Percentiles rank a stretch among this genome's conserved stretches.
These are phyloP conservation scores for Muschampia plurimacula DNA, from an alignment of 2,888 invertebrate species.

Conservation along the genomic window DNA sequence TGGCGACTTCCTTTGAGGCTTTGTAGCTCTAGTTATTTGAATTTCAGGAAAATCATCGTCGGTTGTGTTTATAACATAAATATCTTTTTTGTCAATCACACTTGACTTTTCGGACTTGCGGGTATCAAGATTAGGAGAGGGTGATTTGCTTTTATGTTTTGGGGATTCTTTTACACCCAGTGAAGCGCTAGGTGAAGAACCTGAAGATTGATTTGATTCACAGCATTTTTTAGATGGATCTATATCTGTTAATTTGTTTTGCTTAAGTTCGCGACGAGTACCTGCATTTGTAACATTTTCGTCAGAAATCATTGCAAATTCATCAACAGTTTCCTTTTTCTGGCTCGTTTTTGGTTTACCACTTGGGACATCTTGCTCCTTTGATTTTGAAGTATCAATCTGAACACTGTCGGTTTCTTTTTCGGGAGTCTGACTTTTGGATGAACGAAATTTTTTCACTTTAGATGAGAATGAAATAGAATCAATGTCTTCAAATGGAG, in stretches of 20 bases:
- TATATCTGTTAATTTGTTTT: conserved; percentile 25
- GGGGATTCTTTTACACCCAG: conserved; percentile 55
- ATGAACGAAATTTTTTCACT: conserved; percentile 63
- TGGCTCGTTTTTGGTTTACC: conserved; percentile 47
- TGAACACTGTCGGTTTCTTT: conserved; percentile 52
- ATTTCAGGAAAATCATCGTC: conserved; percentile 79
- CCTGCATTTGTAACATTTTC: conserved; percentile 7
- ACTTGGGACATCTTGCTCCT: conserved; percentile 51
- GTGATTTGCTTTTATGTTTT: conserved; percentile 69
- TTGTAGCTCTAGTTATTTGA: conserved; percentile 72
- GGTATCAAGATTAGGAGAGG: conserved; percentile 62
- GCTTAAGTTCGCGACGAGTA: conserved; percentile 20
- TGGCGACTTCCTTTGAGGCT: conserved; percentile 69
- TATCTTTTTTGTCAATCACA: conserved; percentile 68
- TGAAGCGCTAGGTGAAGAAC: conserved; percentile 40
- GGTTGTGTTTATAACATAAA: conserved; percentile 77
- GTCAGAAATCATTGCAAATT: background rate
- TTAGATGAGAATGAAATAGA: conserved; percentile 60
- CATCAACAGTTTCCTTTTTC: conserved; percentile 42
- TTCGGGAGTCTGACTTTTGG: conserved; percentile 66
- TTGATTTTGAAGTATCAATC: conserved; percentile 51
- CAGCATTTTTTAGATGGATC: conserved; percentile 40
- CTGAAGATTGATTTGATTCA: conserved; percentile 30
- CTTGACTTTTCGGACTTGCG: conserved; percentile 61
- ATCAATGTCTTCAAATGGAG: conserved; percentile 68